phyloP scores from a whole-genome alignment of 1,140 invertebrate genomes.

The Neodiprion virginianus region DNA sequence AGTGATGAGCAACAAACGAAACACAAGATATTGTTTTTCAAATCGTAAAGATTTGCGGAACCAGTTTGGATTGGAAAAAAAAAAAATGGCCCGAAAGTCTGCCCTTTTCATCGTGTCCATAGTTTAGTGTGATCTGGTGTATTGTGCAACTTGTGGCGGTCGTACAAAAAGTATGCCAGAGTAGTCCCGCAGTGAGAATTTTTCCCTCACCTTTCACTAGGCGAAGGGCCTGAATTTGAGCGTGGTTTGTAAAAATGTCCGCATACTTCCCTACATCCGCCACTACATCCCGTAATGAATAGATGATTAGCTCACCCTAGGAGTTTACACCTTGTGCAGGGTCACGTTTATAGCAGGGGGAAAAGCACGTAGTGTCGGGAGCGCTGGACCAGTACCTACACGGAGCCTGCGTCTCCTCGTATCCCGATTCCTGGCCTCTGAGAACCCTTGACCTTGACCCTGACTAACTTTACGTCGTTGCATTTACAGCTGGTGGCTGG shows the following conservation, averaged over 20 bases:
- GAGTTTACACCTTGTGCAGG: not conserved
- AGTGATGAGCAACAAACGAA: too few relatives aligned
- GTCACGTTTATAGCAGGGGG: not conserved
- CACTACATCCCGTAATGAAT: not conserved
- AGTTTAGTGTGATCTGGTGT: conserved; percentile 5
- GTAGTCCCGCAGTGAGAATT: too few relatives aligned
- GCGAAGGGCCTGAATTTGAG: too few relatives aligned
- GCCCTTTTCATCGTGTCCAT: not conserved
- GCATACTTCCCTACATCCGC: not conserved
- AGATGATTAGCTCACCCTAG: not conserved
- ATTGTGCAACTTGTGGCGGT: not conserved
- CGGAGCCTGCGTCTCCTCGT: conserved; percentile 49
- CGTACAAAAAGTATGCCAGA: not conserved
- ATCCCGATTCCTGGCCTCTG: conserved; percentile 23
- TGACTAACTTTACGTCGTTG: conserved; percentile 9
- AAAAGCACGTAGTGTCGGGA: conserved; percentile 58
- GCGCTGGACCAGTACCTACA: conserved; percentile 56
- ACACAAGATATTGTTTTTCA: too few relatives aligned
- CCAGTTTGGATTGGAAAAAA: too few relatives aligned
- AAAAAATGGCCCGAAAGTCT: not conserved
- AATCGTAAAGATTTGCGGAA: too few relatives aligned
- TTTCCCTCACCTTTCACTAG: too few relatives aligned
- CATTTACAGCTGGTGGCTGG: conserved; percentile 75
- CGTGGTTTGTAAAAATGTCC: too few relatives aligned
- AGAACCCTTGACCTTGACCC: not conserved